A percentile compares a stretch with the other conserved stretches of the same genome.
These are phyloP conservation scores for Aspiorhynchus laticeps DNA, from an alignment of 2,113 vertebrate species.

Conservation along the genomic window DNA sequence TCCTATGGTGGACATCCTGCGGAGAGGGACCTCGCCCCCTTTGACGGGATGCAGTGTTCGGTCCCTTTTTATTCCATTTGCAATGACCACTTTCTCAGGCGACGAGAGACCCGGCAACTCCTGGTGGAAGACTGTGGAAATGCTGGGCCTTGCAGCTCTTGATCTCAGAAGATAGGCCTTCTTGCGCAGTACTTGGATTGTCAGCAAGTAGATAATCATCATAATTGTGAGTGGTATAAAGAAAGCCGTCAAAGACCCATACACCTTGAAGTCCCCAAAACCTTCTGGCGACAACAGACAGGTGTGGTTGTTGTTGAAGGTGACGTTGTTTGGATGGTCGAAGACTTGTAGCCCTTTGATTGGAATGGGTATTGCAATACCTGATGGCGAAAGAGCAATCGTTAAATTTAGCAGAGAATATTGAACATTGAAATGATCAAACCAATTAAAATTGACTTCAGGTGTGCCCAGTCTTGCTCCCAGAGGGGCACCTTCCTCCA, in stretches of 20 bases:
- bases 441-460: not conserved
- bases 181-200: constrained; percentile 87
- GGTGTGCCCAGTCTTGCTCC: not conserved
- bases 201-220: constrained; percentile 94
- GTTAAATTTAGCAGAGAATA: not conserved
- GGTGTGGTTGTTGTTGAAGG: constrained; percentile 82
- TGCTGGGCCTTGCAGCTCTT: constrained; percentile 77
- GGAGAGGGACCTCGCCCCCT: constrained; percentile 70
- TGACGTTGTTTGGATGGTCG: constrained; percentile 70
- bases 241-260: constrained; percentile 90
- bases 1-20: constrained; percentile 83
- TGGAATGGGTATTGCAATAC: constrained; percentile 93
- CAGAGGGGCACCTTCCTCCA: not conserved
- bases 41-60: constrained; percentile 52
- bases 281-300: constrained; percentile 83
- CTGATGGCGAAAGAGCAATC: constrained; percentile 69
- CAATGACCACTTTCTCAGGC: constrained; percentile 79
- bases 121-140: constrained; percentile 86
- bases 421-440: not conserved
- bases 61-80: constrained; percentile 74
- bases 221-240: constrained; percentile 93
- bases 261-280: constrained; percentile 90
- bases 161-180: constrained; percentile 89
- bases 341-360: constrained; percentile 85
- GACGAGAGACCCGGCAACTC: constrained; percentile 73